These are phyloP conservation scores for Brachyptera risi DNA, from an alignment of 2,888 invertebrate species.

Conservation along the genomic window DNA sequence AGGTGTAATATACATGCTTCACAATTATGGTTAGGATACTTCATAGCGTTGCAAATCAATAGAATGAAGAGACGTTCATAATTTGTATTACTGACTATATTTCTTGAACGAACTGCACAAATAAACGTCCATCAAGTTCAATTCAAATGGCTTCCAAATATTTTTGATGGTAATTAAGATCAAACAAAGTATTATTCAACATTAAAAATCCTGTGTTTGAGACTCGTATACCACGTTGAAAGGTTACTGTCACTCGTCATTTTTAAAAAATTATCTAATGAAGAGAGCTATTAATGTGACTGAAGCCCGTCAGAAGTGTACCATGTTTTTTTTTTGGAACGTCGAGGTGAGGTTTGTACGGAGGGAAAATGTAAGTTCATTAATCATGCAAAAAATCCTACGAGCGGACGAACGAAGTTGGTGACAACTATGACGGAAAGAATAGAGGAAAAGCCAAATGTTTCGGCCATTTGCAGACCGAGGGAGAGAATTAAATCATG, in stretches of 20 bases:
- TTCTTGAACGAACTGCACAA: too few relatives aligned
- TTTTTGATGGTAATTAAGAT: constrained; percentile 7
- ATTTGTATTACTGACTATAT: too few relatives aligned
- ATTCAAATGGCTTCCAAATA: constrained; percentile 1
- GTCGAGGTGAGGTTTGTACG: background rate
- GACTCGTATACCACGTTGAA: background rate
- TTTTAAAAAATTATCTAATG: constrained; percentile 7
- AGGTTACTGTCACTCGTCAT: constrained; percentile 1
- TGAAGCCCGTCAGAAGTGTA: background rate
- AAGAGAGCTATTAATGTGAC: constrained; percentile 15
- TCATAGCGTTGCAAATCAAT: too few relatives aligned
- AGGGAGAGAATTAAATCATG: constrained; percentile 24
- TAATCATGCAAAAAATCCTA: constrained; percentile 15
- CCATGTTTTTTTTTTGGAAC: too few relatives aligned
- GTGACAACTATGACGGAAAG: background rate
- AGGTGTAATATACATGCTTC: too few relatives aligned
- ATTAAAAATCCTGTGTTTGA: background rate
- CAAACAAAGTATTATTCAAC: background rate
- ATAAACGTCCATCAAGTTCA: constrained; percentile 1
- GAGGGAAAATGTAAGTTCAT: constrained; percentile 3
- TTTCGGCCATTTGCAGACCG: background rate
- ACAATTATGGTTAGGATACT: too few relatives aligned
- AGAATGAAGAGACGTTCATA: too few relatives aligned
- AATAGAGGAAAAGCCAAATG: too few relatives aligned
- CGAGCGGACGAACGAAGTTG: background rate